phyloP scores from a whole-genome alignment of 1,140 invertebrate species.

The Globodera ellingtonae region DNA sequence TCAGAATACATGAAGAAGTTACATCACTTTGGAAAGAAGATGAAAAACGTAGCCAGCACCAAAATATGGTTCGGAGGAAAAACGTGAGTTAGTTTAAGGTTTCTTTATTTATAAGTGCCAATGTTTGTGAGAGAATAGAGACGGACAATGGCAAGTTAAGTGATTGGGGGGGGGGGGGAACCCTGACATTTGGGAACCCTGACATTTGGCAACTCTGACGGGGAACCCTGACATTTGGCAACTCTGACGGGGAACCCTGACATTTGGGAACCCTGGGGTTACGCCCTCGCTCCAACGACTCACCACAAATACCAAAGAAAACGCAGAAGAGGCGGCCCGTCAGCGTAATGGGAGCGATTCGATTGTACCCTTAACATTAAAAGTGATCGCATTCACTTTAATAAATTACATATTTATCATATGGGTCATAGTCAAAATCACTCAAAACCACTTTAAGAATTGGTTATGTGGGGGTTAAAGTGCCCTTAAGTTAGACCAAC shows the following conservation, averaged over 20 bases:
- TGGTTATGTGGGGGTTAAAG: too few relatives aligned
- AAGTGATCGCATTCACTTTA: slow-evolving; percentile 8
- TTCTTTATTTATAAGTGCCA: slow-evolving; percentile 19
- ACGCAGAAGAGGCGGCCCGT: slow-evolving; percentile 61
- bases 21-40: slow-evolving; percentile 51
- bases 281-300: not conserved
- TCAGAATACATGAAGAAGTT: slow-evolving; percentile 54
- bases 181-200: too few relatives aligned
- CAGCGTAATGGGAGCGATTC: slow-evolving; percentile 62
- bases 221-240: too few relatives aligned
- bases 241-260: too few relatives aligned
- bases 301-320: slow-evolving; percentile 57
- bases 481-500: slow-evolving; percentile 32
- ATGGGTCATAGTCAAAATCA: too few relatives aligned
- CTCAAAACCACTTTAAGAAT: too few relatives aligned
- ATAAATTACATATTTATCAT: not conserved
- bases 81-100: slow-evolving; percentile 44
- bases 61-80: slow-evolving; percentile 60
- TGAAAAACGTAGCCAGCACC: slow-evolving; percentile 58
- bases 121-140: not conserved
- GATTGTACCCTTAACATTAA: slow-evolving; percentile 57
- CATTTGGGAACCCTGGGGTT: too few relatives aligned
- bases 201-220: too few relatives aligned
- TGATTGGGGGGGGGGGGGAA: not conserved
- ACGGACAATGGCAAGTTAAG: not conserved